These are phyloP conservation scores for Tamias sibiricus DNA, from an alignment of 2,113 vertebrate genomes.

Conservation along the genomic window DNA sequence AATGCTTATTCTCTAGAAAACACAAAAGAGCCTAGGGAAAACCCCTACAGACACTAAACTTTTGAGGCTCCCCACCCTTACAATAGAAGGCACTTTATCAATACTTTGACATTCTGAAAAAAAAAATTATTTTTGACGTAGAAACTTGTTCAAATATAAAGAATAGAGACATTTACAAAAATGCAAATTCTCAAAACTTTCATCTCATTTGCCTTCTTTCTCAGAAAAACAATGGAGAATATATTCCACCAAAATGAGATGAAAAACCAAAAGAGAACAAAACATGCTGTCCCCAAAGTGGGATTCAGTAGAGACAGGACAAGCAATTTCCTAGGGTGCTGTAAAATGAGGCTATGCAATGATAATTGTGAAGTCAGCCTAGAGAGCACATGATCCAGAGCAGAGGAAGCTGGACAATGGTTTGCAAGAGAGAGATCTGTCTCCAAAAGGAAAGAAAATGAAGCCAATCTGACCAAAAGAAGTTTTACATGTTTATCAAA, in stretches of 20 bases:
- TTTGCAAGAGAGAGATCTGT: not conserved
- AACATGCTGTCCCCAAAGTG: not conserved
- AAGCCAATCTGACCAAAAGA: not conserved
- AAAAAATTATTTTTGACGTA: not conserved
- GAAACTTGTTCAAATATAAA: not conserved
- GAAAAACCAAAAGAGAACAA: not conserved
- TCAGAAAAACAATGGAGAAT: not conserved
- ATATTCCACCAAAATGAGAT: not conserved
- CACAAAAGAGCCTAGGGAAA: not conserved
- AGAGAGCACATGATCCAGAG: not conserved
- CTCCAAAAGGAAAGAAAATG: not conserved
- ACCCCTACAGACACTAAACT: not conserved
- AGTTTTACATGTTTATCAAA: not conserved
- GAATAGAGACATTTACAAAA: constrained; percentile 21
- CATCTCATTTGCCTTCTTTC: not conserved
- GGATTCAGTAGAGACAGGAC: not conserved
- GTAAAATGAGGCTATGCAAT: not conserved
- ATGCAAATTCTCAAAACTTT: not conserved
- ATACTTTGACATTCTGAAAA: not conserved
- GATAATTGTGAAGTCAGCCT: not conserved
- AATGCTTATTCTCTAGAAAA: not conserved
- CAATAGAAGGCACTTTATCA: not conserved
- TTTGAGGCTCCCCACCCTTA: not conserved
- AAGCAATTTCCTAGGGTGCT: not conserved
- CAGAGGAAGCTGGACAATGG: not conserved